phyloP scores from a whole-genome alignment of 1,140 invertebrate species.

The Drosophila orosa region DNA sequence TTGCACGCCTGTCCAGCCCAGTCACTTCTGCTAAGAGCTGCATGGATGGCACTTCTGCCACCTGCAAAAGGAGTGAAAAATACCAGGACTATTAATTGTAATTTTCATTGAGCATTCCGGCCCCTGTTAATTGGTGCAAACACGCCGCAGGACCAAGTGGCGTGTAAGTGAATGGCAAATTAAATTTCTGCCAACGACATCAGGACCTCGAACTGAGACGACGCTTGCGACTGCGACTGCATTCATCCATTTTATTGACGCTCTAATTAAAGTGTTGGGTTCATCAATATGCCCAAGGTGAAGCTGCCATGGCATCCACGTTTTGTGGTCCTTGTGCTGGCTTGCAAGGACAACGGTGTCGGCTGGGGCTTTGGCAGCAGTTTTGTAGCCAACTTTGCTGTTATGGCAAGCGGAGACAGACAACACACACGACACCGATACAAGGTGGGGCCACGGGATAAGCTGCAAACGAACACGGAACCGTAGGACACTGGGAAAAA shows the following conservation, averaged over 20 bases:
- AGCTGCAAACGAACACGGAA: slow-evolving; percentile 38
- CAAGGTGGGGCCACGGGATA: slow-evolving; percentile 38
- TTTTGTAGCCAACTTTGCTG: slow-evolving; percentile 58
- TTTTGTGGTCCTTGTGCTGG: slow-evolving; percentile 18
- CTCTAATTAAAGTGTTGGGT: slow-evolving; percentile 71
- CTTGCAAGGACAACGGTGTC: slow-evolving; percentile 30
- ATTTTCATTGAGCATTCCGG: slow-evolving; percentile 27
- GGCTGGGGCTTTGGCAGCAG: slow-evolving; percentile 38
- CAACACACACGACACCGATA: slow-evolving; percentile 60
- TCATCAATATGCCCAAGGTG: slow-evolving; percentile 62
- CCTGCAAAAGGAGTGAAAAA: slow-evolving; percentile 50
- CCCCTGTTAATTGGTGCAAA: slow-evolving; percentile 43
- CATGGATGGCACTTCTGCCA: slow-evolving; percentile 10
- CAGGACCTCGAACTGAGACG: slow-evolving; percentile 2
- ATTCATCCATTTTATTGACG: slow-evolving; percentile 73
- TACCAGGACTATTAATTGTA: slow-evolving; percentile 45
- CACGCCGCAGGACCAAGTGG: slow-evolving; percentile 46
- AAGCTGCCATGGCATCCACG: slow-evolving; percentile 30
- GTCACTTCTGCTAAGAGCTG: slow-evolving; percentile 25
- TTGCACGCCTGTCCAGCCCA: slow-evolving; percentile 40
- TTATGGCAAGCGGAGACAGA: slow-evolving; percentile 48
- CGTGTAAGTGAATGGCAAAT: slow-evolving; percentile 45
- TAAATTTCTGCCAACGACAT: slow-evolving; percentile 32
- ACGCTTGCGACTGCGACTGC: slow-evolving; percentile 1
- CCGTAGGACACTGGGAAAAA: slow-evolving; percentile 10